A percentile compares a stretch with the other conserved stretches of the same genome.
Evolutionary conservation across 2,797 vertebrate genomes (phyloP).

Genomic region (Lophotriccus pileatus): DNA sequence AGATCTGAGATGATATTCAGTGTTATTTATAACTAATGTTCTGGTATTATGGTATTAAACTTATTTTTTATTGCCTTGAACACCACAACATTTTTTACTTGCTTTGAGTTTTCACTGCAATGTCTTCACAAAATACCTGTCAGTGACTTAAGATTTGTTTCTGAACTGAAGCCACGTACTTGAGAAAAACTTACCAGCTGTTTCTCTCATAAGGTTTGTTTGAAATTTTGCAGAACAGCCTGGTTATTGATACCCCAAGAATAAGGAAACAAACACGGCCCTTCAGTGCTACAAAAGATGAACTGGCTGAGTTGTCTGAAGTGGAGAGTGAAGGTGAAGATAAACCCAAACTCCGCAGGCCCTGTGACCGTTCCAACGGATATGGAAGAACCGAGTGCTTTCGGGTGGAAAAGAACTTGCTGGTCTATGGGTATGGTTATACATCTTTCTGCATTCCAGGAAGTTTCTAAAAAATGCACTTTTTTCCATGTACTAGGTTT

Average conservation of each 20-base stretch:
- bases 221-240: constrained; percentile 87
- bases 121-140: neutral
- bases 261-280: constrained; percentile 96
- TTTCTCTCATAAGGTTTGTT: constrained; percentile 1
- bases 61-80: neutral
- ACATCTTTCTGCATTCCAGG: neutral
- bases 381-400: constrained; percentile 98
- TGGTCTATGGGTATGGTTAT: constrained; percentile 90
- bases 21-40: neutral
- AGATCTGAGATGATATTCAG: neutral
- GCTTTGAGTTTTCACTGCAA: neutral
- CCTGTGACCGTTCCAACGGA: constrained; percentile 88
- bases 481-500: neutral
- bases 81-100: neutral
- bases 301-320: constrained; percentile 93
- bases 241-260: constrained; percentile 97
- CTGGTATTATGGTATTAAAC: neutral
- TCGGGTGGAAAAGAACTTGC: constrained; percentile 95
- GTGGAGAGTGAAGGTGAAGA: constrained; percentile 92
- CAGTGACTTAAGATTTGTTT: neutral
- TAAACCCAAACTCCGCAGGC: constrained; percentile 91
- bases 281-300: constrained; percentile 95
- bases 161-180: neutral
- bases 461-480: fast-evolving
- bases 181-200: neutral